A percentile compares a stretch with the other conserved stretches of the same genome.
Evolutionary conservation across 2,888 invertebrate genomes (phyloP).

Genomic region (Merodon equestris): DNA sequence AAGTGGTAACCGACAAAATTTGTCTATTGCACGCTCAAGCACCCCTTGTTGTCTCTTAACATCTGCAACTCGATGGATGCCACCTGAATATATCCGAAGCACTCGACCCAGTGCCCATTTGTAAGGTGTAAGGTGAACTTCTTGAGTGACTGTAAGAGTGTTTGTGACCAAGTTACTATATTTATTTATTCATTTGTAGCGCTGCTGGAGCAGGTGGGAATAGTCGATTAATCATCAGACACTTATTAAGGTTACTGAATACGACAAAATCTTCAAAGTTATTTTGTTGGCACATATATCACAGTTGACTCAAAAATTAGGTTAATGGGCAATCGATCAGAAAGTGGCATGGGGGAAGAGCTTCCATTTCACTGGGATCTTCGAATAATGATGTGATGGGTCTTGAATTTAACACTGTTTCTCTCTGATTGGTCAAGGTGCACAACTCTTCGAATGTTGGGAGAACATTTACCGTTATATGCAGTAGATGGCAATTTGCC

Average conservation of each 20-base stretch:
- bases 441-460: slow-evolving; percentile 27
- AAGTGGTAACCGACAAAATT: not conserved
- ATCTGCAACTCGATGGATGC: slow-evolving; percentile 3
- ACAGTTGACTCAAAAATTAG: not conserved
- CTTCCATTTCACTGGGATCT: slow-evolving; percentile 1
- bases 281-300: not conserved
- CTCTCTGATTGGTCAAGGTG: slow-evolving; percentile 7
- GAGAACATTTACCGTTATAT: not conserved
- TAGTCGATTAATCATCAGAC: slow-evolving; percentile 2
- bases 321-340: not conserved
- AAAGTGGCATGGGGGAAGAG: slow-evolving; percentile 2
- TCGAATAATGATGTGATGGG: not conserved
- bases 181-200: slow-evolving; percentile 4
- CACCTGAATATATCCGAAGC: not conserved
- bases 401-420: slow-evolving; percentile 2
- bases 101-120: slow-evolving; percentile 12
- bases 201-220: slow-evolving; percentile 1
- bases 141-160: not conserved
- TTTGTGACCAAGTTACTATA: not conserved
- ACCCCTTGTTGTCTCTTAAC: slow-evolving; percentile 6
- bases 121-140: not conserved
- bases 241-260: slow-evolving; percentile 1
- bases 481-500: slow-evolving; percentile 3
- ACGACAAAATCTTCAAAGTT: not conserved
- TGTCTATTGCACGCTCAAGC: slow-evolving; percentile 1